Conservation (phyloP, 1,140 invertebrate species). For the Oncopeltus fasciatus region DNA sequence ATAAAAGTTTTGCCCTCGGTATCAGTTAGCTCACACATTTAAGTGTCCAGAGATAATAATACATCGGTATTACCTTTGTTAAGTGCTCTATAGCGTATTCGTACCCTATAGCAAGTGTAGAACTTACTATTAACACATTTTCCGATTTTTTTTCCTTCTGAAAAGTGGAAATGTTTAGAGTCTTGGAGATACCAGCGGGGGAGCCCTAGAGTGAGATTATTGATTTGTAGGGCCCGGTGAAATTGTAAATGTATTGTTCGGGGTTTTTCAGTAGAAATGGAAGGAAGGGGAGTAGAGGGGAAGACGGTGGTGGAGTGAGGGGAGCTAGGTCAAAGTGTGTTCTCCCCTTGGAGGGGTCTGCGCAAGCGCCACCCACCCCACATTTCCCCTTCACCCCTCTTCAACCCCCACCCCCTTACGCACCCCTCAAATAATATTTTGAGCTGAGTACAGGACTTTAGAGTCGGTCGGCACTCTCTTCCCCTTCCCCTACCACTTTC, state of each 20-base stretch:
- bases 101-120: too few species aligned
- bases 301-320: background rate
- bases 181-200: background rate
- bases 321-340: conserved; percentile 1
- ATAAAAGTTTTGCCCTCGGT: too few species aligned
- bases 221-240: background rate
- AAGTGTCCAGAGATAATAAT: too few species aligned
- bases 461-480: background rate
- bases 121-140: too few species aligned
- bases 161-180: too few species aligned
- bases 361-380: background rate
- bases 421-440: conserved; percentile 9
- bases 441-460: background rate
- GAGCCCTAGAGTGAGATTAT: background rate
- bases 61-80: too few species aligned
- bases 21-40: too few species aligned
- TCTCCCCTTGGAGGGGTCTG: background rate
- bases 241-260: conserved; percentile 10
- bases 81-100: too few species aligned
- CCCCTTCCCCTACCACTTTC: background rate
- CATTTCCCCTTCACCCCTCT: background rate
- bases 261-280: conserved; percentile 7
- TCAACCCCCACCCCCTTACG: background rate
- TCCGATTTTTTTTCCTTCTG: too few species aligned
- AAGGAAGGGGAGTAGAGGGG: background rate